A percentile compares a stretch with the other conserved stretches of the same genome.
Conservation (phyloP, 2,113 vertebrate species). For the Lanius ludovicianus region DNA sequence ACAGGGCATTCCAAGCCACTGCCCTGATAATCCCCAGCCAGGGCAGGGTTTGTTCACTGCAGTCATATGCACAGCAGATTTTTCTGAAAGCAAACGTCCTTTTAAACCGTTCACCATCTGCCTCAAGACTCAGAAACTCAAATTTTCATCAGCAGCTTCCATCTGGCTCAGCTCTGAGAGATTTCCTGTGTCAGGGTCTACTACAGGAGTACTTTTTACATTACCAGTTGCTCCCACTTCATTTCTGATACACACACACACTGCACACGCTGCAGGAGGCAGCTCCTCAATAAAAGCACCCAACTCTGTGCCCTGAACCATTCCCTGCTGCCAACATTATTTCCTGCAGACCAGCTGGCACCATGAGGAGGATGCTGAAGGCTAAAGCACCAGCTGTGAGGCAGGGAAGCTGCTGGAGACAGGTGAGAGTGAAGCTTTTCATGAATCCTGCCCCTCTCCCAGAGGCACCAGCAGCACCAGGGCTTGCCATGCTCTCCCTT, state of each 20-base stretch:
- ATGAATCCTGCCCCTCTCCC: background rate
- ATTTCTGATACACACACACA: background rate
- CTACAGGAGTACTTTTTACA: background rate
- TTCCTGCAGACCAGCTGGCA: background rate
- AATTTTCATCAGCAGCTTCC: slow-evolving; percentile 3
- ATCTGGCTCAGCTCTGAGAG: background rate
- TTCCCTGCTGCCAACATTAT: background rate
- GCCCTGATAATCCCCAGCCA: background rate
- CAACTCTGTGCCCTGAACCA: background rate
- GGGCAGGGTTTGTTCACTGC: background rate
- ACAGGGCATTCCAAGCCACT: background rate
- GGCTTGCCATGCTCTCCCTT: background rate
- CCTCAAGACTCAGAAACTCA: background rate
- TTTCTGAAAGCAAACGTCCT: background rate
- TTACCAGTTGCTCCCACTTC: background rate
- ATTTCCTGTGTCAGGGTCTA: background rate
- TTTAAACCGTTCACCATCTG: background rate
- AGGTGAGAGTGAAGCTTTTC: background rate
- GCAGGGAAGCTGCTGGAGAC: background rate
- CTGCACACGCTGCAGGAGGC: accelerated
- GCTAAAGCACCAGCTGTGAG: background rate
- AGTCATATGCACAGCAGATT: background rate
- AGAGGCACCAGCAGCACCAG: background rate
- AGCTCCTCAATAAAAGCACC: background rate
- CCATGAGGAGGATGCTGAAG: background rate